phyloP scores from a whole-genome alignment of 2,888 invertebrate species.

The Lottia gigantea region DNA sequence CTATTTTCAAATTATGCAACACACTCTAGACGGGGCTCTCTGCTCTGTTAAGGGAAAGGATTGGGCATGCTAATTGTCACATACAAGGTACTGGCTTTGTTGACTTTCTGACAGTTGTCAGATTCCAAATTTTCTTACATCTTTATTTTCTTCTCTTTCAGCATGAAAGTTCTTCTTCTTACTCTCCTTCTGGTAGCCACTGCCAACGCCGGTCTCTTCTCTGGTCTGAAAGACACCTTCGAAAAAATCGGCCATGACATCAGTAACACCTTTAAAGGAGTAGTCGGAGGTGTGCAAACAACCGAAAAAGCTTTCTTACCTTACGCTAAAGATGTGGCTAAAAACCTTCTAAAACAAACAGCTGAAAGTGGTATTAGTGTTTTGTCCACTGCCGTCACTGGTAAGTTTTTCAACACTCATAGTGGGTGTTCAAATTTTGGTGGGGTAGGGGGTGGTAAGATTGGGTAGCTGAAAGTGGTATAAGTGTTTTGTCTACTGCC shows the following conservation, averaged over 20 bases:
- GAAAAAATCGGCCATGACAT: background rate
- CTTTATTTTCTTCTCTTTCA: background rate
- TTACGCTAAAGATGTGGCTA: background rate
- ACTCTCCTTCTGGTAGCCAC: background rate
- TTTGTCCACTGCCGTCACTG: background rate
- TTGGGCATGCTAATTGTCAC: no score
- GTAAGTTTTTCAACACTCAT: background rate
- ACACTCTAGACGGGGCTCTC: no score
- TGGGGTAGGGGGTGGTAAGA: no score
- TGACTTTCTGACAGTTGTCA: no score
- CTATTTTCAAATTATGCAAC: no score
- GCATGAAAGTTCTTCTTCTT: constrained; percentile 3
- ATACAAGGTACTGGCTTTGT: no score
- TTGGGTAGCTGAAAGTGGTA: background rate
- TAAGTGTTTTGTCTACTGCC: background rate
- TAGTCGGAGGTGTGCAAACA: background rate
- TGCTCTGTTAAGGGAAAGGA: no score
- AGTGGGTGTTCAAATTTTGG: no score
- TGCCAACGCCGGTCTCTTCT: background rate
- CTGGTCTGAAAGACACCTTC: background rate
- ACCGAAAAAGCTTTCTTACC: background rate
- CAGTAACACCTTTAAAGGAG: background rate
- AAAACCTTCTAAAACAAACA: background rate
- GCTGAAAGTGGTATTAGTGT: background rate
- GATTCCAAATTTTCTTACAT: no score